Conservation (phyloP, 2,888 invertebrate genomes). For the Dorcus parallelipipedus region DNA sequence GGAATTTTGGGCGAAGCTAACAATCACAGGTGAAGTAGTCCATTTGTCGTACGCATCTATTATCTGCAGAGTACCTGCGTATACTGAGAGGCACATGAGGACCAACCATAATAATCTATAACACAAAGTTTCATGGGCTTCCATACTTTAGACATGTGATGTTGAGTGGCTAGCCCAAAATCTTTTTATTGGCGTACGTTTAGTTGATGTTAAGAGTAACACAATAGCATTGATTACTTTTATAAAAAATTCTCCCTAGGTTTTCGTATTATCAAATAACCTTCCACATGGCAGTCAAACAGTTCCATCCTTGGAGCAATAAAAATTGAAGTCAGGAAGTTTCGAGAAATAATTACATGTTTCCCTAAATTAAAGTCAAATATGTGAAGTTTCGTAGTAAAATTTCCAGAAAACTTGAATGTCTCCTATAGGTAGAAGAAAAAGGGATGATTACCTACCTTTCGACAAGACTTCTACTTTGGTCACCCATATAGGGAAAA, state of each 20-base stretch:
- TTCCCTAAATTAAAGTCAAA: neutral
- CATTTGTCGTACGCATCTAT: constrained; percentile 68
- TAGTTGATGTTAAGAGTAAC: no score
- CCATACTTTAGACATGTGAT: no score
- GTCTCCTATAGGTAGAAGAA: neutral
- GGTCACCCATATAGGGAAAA: constrained; percentile 27
- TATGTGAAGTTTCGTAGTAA: no score
- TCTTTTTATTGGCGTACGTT: no score
- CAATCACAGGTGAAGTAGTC: constrained; percentile 71
- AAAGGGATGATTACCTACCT: constrained; percentile 7
- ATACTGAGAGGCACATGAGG: constrained; percentile 59
- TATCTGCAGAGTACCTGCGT: constrained; percentile 60
- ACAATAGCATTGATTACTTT: no score
- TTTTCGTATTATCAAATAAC: no score
- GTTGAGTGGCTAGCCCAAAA: no score
- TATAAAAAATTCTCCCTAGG: no score
- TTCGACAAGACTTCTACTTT: constrained; percentile 22
- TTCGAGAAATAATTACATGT: neutral
- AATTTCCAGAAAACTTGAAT: no score
- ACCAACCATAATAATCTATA: constrained; percentile 63
- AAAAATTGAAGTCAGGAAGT: no score
- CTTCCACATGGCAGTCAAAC: no score
- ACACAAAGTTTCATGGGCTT: neutral
- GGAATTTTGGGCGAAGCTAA: constrained; percentile 71
- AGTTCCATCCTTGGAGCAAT: no score